phyloP scores from a whole-genome alignment of 2,888 invertebrate species.

The Alitta virens region DNA sequence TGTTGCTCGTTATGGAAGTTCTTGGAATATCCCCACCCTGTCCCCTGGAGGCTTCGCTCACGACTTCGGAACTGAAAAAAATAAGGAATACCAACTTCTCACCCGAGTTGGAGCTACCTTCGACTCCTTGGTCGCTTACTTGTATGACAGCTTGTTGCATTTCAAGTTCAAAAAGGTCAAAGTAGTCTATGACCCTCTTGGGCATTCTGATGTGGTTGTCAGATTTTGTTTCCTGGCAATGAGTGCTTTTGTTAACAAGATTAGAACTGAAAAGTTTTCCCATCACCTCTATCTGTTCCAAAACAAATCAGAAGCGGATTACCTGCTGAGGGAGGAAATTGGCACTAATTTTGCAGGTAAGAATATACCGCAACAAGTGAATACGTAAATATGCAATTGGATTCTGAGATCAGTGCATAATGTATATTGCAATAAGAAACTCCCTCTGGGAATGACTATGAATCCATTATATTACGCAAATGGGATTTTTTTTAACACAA shows the following conservation, averaged over 20 bases:
- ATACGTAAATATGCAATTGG: too few relatives aligned
- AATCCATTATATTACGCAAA: too few relatives aligned
- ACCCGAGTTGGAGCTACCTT: constrained; percentile 59
- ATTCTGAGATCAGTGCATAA: too few relatives aligned
- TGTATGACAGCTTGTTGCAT: neutral
- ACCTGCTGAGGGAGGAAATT: constrained; percentile 36
- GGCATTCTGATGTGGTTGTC: constrained; percentile 61
- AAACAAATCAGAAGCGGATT: constrained; percentile 9
- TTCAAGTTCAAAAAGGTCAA: constrained; percentile 4
- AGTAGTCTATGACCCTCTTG: neutral
- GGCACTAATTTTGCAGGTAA: constrained; percentile 40
- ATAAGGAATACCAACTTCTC: constrained; percentile 66
- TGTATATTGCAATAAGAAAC: too few relatives aligned
- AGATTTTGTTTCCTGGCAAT: constrained; percentile 75
- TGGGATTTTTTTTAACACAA: too few relatives aligned
- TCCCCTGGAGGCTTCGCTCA: constrained; percentile 61
- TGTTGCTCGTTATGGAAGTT: constrained; percentile 70
- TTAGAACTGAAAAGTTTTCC: constrained; percentile 1
- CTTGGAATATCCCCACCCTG: constrained; percentile 88
- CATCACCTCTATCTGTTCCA: constrained; percentile 8
- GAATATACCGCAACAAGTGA: constrained; percentile 10
- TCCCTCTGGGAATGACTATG: too few relatives aligned
- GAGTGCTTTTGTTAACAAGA: constrained; percentile 65
- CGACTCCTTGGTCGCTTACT: constrained; percentile 13
- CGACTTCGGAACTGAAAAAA: constrained; percentile 55